Base-by-base conservation (phyloP, 2,888 invertebrate species). In the Coelinius sp. region DNA sequence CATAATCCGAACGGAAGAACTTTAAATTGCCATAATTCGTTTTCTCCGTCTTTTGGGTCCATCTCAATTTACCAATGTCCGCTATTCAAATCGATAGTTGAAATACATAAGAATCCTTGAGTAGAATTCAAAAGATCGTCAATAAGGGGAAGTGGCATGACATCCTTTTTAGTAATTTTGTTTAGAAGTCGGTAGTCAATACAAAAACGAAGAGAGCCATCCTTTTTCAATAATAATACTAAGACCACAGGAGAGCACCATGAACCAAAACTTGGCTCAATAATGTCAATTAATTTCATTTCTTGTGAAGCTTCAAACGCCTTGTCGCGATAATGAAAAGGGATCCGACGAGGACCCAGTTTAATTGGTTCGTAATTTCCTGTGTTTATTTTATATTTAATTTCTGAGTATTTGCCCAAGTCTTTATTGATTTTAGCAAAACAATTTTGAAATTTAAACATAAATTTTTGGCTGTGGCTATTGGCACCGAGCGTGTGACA, bases 161-260 rank as follows among this genome's bases (percentile, higher is more conserved):
- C 27, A 7, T 27, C 27, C 27, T 71, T 22, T 49, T 66, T 56
- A 0, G 71, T 71, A 20, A 66, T n/a, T 2, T 7, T 22, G 4
- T 66, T 53, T 12, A 71, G 27, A n/a, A 65, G 65, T 66, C 56
- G 17, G 27, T 66, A 71, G 22, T 71, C 65, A 0, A 65, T 65
- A 10, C 71, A 66, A 6, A 71, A 12, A 20, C 59, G 44, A 7
- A 25, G 6, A 24, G 49, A 38, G 20, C 59, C 41, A 8, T 10
- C 2, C 7, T n/a, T 8, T 38, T 10, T 38, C 2, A n/a, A 46
- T 27, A 68, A 68, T 17, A 49, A 27, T n/a, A 65, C 69, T 14
- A 71, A 35, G 0, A 69, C 69, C 6, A 69, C 68, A 22, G 66
- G 56, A n/a, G 68, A 68, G 4, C 63, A 59, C 74, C 71, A 74